phyloP scores from a whole-genome alignment of 2,113 vertebrate species.

The Pristiophorus japonicus region DNA sequence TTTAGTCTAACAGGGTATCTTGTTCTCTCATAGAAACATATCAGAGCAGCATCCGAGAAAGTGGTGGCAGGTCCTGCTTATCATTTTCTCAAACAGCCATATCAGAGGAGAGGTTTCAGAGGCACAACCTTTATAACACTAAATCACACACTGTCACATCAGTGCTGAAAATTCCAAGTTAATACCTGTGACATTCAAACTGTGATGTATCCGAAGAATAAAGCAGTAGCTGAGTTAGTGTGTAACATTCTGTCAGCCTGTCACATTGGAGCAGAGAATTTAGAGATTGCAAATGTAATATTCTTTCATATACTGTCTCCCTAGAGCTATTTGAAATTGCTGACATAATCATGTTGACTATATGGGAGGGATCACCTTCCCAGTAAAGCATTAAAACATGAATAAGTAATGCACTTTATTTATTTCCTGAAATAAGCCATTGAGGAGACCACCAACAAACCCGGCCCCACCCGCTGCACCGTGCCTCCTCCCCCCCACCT shows the following conservation, averaged over 20 bases:
- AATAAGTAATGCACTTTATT: background rate
- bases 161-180: background rate
- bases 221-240: background rate
- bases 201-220: background rate
- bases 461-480: background rate
- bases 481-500: background rate
- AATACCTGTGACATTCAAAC: background rate
- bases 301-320: constrained; percentile 9
- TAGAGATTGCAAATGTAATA: background rate
- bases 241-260: background rate
- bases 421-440: background rate
- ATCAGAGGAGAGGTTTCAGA: background rate
- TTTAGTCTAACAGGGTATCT: background rate
- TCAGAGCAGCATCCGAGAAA: background rate
- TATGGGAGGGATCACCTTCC: background rate
- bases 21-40: background rate
- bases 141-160: constrained; percentile 12
- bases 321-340: background rate
- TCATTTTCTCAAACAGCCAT: too few relatives aligned
- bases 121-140: background rate
- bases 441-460: background rate
- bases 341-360: background rate
- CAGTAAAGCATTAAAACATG: background rate
- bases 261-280: background rate
- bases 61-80: background rate